Evolutionary conservation across 2,888 invertebrate genomes (phyloP), one percentile per base, ranked within the genome.

Genomic region (Crossocerus cetratus): DNA sequence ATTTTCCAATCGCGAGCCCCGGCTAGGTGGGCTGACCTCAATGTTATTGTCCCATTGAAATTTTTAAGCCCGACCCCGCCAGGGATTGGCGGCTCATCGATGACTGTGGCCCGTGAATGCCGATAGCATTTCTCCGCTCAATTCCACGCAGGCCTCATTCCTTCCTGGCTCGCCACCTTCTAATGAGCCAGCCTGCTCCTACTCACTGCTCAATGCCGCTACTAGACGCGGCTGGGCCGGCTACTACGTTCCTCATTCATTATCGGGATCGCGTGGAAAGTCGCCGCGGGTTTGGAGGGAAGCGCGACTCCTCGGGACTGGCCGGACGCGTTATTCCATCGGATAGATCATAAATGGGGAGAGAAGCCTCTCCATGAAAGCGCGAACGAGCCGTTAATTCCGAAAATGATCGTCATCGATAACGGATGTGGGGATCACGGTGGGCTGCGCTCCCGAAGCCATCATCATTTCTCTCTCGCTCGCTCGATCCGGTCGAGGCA

Each of bases 1-100:
- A 21, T 67, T 49, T 22, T 59, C 42, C 56, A 23, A 18, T 54
- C 43, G 3, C 49, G 49, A 49, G 49, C 49, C 11, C 16, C 49
- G 49, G 49, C 49, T 49, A 49, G 14, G n/a, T 14, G 14, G n/a
- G 16, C 49, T 49, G 16, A 14, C 49, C n/a, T 16, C 49, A 49
- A 5, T 44, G 49, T 62, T 62, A 57, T 53, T 32, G 44, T 56
- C 22, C 49, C 16, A 62, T 16, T 55, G 18, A 59, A 59, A 18
- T 11, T 54, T 65, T 43, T 32, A 22, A 5, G 16, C 14, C 54
- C 22, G 16, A 16, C 55, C 14, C 54, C 22, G 16, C 20, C 55
- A 11, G 55, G 20, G 22, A 21, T 13, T 14, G 8, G 55, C 55
- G 55, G 20, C 20, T 16, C 22, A 55, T 55, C 55, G 55, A 22